Evolutionary conservation across 1,140 invertebrate genomes (phyloP), one percentile per base, ranked within the genome.

Genomic region (Archivesica marissinica): DNA sequence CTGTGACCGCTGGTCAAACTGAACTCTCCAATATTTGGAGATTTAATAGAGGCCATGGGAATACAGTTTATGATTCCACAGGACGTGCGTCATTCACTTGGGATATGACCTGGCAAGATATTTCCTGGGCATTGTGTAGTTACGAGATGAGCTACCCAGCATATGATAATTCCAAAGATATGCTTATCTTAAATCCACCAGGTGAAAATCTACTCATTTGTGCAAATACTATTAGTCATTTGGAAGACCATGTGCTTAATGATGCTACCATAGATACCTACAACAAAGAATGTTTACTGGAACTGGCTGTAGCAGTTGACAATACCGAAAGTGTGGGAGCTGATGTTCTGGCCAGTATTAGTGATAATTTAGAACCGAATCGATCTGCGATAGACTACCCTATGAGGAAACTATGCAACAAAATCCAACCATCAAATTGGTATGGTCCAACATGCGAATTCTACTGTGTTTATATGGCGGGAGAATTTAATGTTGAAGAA

Each of bases 21-120:
- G 56, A 72, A 9, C 76, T 87, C 20, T 17, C 77, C 15, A 79
- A 82, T 59, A 30, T 81, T 15, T 89, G 88, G 88, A 72, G 54
- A 39, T 78, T 87, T 20, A 87, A 89, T 79, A 74, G 86, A 30
- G 74, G 81, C 0, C 39, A 61, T 39, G 88, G 86, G n/a, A 39
- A 56, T 50, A 64, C 35, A 15, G 23, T 74, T 33, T 20, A 25
- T 0, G 87, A 89, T 35, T 44, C 70, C 23, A 44, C 52, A n/a
- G 23, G 39, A 38, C 25, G 15, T 17, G 23, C n/a, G 1, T 41
- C 28, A 20, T 61, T 89, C n/a, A 77, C 13, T 23, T 78, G 75
- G 81, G 4, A 17, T 54, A 52, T 38, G 20, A 28, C 28, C 0
- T 87, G 86, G 86, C 50, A 39, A 56, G 35, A 80, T 47, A 41